These are phyloP conservation scores for Diadema setosum DNA, from an alignment of 35 echinoderm and acorn worm species.

Conservation along the genomic window DNA sequence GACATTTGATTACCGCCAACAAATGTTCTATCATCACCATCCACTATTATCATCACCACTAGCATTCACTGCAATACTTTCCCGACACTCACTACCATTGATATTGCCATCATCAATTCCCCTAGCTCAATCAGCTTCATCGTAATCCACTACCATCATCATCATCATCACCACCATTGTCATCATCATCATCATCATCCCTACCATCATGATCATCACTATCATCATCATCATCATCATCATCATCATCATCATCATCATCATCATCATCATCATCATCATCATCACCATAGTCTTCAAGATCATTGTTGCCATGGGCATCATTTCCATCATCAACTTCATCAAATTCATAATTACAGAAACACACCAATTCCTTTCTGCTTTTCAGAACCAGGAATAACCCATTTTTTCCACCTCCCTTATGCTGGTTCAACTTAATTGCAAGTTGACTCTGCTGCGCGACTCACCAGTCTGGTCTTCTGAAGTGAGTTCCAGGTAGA, in stretches of 20 bases:
- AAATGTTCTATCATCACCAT: too few species aligned
- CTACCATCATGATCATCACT: not conserved
- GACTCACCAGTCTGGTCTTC: too few species aligned
- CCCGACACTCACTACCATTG: not conserved
- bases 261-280: conserved; percentile 16
- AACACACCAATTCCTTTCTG: too few species aligned
- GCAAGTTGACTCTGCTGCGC: too few species aligned
- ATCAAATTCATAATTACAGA: not conserved
- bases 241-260: not conserved
- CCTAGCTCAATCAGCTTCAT: not conserved
- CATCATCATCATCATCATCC: too few species aligned
- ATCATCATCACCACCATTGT: not conserved
- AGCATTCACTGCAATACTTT: too few species aligned
- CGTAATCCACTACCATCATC: not conserved
- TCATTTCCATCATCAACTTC: conserved; percentile 1
- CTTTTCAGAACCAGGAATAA: too few species aligned
- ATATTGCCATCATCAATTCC: not conserved
- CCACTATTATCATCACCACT: too few species aligned
- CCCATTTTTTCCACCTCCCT: too few species aligned
- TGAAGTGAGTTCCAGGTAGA: too few species aligned
- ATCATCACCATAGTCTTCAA: conserved; percentile 7
- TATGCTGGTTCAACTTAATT: too few species aligned
- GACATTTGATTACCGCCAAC: too few species aligned
- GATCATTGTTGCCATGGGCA: not conserved
- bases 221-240: not conserved